Evolutionary conservation across 2,113 vertebrate species (phyloP).

Genomic region (Vireo altiloquus): DNA sequence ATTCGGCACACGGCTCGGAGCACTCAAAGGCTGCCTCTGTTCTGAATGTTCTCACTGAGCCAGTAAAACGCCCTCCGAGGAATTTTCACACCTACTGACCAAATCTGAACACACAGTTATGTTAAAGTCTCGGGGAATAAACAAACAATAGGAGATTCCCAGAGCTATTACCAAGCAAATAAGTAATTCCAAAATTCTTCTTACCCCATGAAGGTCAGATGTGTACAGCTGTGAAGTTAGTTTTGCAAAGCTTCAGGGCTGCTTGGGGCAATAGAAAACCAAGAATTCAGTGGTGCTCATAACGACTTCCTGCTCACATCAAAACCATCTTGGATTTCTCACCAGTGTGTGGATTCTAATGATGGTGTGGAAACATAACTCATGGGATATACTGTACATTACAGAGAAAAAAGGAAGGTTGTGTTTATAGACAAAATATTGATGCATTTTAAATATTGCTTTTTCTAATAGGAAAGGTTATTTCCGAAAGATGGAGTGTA

Average conservation of each 20-base stretch:
- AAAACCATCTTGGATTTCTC: neutral
- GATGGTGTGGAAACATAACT: neutral
- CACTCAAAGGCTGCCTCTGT: neutral
- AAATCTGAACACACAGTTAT: neutral
- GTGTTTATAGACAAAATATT: neutral
- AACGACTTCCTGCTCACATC: neutral
- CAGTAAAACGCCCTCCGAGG: neutral
- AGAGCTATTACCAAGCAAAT: constrained; percentile 24
- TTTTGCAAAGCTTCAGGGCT: neutral
- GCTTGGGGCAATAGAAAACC: neutral
- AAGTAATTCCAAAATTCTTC: constrained; percentile 24
- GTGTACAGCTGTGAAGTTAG: neutral
- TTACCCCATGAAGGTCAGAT: neutral
- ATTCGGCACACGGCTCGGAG: neutral
- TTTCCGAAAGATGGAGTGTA: rapidly evolving
- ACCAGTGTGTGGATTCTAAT: neutral
- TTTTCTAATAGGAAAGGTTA: neutral
- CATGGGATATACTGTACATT: neutral
- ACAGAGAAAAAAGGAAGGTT: neutral
- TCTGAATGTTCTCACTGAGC: neutral
- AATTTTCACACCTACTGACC: constrained; percentile 46
- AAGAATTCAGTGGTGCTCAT: neutral
- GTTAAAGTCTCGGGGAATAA: neutral
- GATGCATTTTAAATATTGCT: neutral
- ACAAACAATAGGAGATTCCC: constrained; percentile 47